Evolutionary conservation across 2,113 vertebrate species (phyloP).

Genomic region (Neofelis nebulosa): DNA sequence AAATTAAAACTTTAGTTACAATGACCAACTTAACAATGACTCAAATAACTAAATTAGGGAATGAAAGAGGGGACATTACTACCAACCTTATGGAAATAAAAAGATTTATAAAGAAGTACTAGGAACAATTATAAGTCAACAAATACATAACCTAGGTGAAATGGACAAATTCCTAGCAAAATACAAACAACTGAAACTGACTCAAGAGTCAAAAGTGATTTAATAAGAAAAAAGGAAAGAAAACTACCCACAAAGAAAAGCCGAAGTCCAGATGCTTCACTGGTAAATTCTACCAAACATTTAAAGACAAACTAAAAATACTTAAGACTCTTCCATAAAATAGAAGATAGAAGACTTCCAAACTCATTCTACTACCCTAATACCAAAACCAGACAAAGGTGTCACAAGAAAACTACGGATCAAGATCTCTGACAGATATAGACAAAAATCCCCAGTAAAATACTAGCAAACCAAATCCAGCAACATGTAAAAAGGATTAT

Average conservation of each 20-base stretch:
- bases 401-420: constrained; percentile 16
- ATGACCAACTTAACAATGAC: not conserved
- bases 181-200: not conserved
- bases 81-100: not conserved
- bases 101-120: not conserved
- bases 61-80: constrained; percentile 22
- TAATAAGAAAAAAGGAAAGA: not conserved
- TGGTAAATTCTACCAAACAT: not conserved
- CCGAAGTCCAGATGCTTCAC: not conserved
- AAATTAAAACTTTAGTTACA: constrained; percentile 17
- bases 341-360: not conserved
- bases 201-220: not conserved
- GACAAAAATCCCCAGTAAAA: not conserved
- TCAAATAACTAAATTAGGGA: constrained; percentile 5
- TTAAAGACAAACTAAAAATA: constrained; percentile 28
- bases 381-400: constrained; percentile 29
- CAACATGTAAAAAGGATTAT: not conserved
- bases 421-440: not conserved
- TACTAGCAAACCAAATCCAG: constrained; percentile 2
- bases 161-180: not conserved
- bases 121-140: not conserved
- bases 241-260: not conserved
- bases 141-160: constrained; percentile 13
- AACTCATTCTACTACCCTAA: constrained; percentile 11
- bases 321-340: not conserved